Conservation (phyloP, 2,797 vertebrate genomes). For the Xiphorhynchus erythropygius region DNA sequence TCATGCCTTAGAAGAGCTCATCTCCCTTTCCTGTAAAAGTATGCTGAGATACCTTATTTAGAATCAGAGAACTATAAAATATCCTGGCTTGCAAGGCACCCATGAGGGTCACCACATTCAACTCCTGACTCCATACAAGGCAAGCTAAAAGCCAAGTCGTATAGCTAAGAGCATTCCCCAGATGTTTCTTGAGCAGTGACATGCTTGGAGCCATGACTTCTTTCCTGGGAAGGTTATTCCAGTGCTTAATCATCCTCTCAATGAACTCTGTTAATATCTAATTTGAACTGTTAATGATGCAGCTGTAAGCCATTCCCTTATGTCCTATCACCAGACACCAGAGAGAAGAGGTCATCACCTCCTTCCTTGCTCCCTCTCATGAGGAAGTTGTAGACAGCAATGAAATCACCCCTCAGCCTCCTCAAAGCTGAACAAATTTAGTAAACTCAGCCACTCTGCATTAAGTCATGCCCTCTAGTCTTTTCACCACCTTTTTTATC, state of each 20-base stretch:
- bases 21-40: neutral
- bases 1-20: neutral
- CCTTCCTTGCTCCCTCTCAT: neutral
- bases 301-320: neutral
- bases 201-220: neutral
- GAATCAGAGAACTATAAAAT: neutral
- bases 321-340: neutral
- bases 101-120: neutral
- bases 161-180: neutral
- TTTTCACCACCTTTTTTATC: neutral
- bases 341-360: neutral
- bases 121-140: neutral
- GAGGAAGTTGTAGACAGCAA: neutral
- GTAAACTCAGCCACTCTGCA: neutral
- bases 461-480: neutral
- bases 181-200: neutral
- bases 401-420: neutral
- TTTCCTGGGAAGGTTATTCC: neutral
- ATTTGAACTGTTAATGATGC: neutral
- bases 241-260: neutral
- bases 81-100: neutral
- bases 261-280: neutral
- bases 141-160: neutral
- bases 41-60: neutral
- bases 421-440: neutral